Conservation (phyloP, 1,140 invertebrate species). For the Lysiphlebus fabarum region DNA sequence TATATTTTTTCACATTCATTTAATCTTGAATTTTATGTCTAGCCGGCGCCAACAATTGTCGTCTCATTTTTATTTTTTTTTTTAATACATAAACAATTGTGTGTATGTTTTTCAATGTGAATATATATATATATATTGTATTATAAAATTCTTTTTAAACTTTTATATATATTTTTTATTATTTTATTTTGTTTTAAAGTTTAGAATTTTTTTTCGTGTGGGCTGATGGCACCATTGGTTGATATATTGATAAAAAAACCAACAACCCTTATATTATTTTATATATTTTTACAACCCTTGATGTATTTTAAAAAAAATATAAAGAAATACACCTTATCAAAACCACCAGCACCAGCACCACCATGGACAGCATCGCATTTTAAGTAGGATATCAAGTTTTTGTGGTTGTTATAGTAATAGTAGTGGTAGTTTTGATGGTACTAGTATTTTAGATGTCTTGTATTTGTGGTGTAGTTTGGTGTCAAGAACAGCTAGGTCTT, state of each 20-base stretch:
- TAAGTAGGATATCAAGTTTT: slow-evolving; percentile 13
- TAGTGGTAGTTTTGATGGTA: too few species aligned
- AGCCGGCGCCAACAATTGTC: slow-evolving; percentile 20
- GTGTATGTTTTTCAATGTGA: too few species aligned
- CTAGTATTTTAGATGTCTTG: too few species aligned
- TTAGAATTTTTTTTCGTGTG: too few species aligned
- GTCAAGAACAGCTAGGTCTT: slow-evolving; percentile 20
- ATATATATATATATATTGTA: background rate
- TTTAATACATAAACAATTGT: too few species aligned
- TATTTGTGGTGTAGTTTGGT: slow-evolving; percentile 3
- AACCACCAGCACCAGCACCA: slow-evolving; percentile 5
- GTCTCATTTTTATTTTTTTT: too few species aligned
- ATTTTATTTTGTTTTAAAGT: background rate
- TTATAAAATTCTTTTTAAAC: slow-evolving; percentile 9
- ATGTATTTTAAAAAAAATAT: background rate
- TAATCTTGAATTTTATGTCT: slow-evolving; percentile 18
- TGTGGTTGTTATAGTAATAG: background rate
- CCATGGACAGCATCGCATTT: slow-evolving; percentile 23
- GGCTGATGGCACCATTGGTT: too few species aligned
- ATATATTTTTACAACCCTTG: background rate
- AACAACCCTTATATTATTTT: background rate
- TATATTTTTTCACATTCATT: slow-evolving; percentile 18
- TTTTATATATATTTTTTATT: background rate
- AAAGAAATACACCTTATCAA: slow-evolving; percentile 3
- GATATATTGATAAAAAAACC: too few species aligned